Conservation (phyloP, 2,888 invertebrate genomes). For the Zootermopsis nevadensis region DNA sequence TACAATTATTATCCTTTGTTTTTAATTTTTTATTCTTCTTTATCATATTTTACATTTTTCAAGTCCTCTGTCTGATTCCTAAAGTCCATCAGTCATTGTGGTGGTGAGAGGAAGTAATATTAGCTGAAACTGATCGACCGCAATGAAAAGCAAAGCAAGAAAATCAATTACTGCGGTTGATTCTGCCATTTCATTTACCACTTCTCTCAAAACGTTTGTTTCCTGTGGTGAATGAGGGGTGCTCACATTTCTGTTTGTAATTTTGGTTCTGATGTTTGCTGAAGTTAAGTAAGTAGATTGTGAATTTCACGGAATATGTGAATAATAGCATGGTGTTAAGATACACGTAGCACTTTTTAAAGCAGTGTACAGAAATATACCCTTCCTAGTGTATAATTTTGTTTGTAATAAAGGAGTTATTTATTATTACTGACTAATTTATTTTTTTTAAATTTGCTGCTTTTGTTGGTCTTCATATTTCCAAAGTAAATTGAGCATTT, state of each 20-base stretch:
- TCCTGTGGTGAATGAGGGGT: background rate
- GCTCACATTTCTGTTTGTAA: background rate
- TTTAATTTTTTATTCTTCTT: conserved; percentile 19
- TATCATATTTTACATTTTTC: background rate
- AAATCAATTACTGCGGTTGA: too few relatives aligned
- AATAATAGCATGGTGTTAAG: background rate
- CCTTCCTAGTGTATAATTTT: conserved; percentile 9
- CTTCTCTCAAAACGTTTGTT: background rate
- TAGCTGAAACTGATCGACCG: too few relatives aligned
- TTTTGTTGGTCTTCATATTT: background rate
- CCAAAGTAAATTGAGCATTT: background rate
- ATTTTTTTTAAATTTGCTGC: too few relatives aligned
- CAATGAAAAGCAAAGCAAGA: too few relatives aligned
- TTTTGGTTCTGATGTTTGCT: background rate
- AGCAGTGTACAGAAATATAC: background rate
- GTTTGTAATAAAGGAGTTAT: background rate
- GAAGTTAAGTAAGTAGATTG: background rate
- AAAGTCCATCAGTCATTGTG: too few relatives aligned
- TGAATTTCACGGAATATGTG: background rate
- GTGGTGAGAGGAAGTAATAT: too few relatives aligned
- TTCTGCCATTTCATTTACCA: too few relatives aligned
- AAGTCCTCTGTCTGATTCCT: background rate
- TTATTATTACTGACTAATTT: background rate
- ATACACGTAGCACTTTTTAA: too few relatives aligned
- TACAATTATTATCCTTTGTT: conserved; percentile 10